A percentile compares a stretch with the other conserved stretches of the same genome.
phyloP scores from a whole-genome alignment of 2,113 vertebrate genomes.

The Chionis minor region DNA sequence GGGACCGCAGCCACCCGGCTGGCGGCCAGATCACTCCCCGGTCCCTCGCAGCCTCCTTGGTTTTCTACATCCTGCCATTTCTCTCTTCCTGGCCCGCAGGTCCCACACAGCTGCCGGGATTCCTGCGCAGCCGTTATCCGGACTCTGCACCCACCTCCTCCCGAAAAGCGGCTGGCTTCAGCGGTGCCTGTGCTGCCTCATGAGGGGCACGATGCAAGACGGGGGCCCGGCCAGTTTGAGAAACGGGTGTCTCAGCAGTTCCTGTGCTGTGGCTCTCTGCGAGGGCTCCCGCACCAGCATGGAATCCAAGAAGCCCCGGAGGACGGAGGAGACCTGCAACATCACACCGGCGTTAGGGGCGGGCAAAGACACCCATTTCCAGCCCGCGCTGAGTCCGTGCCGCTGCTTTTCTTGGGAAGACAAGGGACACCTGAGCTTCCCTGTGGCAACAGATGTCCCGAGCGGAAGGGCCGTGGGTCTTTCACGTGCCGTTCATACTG shows the following conservation, averaged over 20 bases:
- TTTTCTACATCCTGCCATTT: not conserved
- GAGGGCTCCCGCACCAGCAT: conserved; percentile 97
- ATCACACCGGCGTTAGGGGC: not conserved
- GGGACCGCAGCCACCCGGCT: not conserved
- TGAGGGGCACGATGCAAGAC: conserved; percentile 95
- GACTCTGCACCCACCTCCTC: not conserved
- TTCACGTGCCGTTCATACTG: fast-evolving
- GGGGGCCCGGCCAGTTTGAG: conserved; percentile 93
- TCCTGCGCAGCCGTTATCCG: not conserved
- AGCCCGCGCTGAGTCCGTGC: fast-evolving
- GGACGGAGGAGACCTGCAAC: conserved; percentile 86
- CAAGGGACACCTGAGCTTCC: not conserved
- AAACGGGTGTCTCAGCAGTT: conserved; percentile 92
- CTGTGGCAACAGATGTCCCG: not conserved
- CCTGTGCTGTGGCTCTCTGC: conserved; percentile 91
- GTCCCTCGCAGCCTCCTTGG: not conserved
- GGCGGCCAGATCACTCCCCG: not conserved
- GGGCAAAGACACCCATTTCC: not conserved
- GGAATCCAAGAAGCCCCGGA: conserved; percentile 92
- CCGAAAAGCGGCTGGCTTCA: conserved; percentile 44
- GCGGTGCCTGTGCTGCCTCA: conserved; percentile 95
- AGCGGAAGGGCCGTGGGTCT: fast-evolving
- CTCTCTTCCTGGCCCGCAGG: not conserved
- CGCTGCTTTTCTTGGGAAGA: not conserved
- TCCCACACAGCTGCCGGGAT: not conserved